A percentile compares a stretch with the other conserved stretches of the same genome.
phyloP scores from a whole-genome alignment of 2,797 vertebrate genomes.

The Periophthalmus magnuspinnatus region DNA sequence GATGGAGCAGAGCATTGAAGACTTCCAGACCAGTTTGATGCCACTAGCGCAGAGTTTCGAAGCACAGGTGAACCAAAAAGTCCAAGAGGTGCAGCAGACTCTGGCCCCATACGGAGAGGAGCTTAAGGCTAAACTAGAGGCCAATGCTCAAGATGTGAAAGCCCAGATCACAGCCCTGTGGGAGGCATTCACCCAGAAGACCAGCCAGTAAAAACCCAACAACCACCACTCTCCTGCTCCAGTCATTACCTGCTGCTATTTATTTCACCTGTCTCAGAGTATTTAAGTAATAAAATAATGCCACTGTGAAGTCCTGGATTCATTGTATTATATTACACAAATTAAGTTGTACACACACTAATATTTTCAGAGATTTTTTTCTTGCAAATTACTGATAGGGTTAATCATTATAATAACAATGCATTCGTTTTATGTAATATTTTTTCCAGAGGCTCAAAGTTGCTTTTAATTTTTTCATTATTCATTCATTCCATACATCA shows the following conservation, averaged over 20 bases:
- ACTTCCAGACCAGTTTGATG: constrained; percentile 62
- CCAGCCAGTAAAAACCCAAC: constrained; percentile 51
- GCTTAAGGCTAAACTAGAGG: constrained; percentile 59
- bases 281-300: constrained; percentile 11
- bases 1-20: constrained; percentile 66
- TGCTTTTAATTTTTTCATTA: too few relatives aligned
- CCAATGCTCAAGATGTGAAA: constrained; percentile 56
- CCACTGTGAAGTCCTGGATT: not conserved
- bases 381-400: not conserved
- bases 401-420: too few relatives aligned
- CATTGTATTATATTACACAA: not conserved
- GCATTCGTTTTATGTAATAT: too few relatives aligned
- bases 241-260: constrained; percentile 1
- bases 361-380: not conserved
- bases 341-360: not conserved
- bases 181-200: constrained; percentile 55
- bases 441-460: too few relatives aligned
- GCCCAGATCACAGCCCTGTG: constrained; percentile 55
- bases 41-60: constrained; percentile 63
- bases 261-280: constrained; percentile 8
- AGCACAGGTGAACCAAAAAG: constrained; percentile 54
- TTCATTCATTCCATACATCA: too few relatives aligned
- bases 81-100: constrained; percentile 67
- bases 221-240: not conserved
- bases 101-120: constrained; percentile 64